Percentiles rank a stretch among this genome's conserved stretches.
Evolutionary conservation across 2,797 vertebrate species (phyloP).

Genomic region (Cyclura pinguis): DNA sequence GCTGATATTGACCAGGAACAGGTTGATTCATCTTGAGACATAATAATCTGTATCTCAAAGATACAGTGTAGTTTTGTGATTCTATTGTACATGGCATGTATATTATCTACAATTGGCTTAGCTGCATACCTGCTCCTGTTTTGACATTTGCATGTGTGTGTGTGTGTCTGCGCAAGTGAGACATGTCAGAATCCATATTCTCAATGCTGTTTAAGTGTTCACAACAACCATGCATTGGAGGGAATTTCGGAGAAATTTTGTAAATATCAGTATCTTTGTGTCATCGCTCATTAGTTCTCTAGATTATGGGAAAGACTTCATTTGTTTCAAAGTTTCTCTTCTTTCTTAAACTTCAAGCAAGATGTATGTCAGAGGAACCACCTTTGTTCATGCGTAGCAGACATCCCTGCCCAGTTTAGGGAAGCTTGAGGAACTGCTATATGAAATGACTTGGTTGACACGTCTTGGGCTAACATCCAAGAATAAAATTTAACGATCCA

Average conservation of each 20-base stretch:
- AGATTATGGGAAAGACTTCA: conserved; percentile 66
- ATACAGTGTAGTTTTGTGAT: no score
- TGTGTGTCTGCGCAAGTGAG: no score
- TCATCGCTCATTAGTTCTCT: not conserved
- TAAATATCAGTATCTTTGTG: not conserved
- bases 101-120: not conserved
- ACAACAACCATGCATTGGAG: not conserved
- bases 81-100: no score
- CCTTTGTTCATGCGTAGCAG: conserved; percentile 52
- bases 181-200: not conserved
- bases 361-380: conserved; percentile 49
- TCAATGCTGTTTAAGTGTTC: not conserved
- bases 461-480: not conserved
- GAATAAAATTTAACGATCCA: not conserved
- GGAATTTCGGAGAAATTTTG: no score
- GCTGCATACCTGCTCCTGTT: not conserved
- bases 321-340: conserved; percentile 72
- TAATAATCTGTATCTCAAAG: no score
- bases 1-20: no score
- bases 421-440: not conserved
- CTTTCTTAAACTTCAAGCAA: conserved; percentile 65
- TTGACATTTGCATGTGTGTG: no score
- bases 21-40: no score
- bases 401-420: conserved; percentile 37
- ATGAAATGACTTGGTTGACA: not conserved